Conservation (phyloP, 2,888 invertebrate genomes). For the Leptinotarsa tumamoca region DNA sequence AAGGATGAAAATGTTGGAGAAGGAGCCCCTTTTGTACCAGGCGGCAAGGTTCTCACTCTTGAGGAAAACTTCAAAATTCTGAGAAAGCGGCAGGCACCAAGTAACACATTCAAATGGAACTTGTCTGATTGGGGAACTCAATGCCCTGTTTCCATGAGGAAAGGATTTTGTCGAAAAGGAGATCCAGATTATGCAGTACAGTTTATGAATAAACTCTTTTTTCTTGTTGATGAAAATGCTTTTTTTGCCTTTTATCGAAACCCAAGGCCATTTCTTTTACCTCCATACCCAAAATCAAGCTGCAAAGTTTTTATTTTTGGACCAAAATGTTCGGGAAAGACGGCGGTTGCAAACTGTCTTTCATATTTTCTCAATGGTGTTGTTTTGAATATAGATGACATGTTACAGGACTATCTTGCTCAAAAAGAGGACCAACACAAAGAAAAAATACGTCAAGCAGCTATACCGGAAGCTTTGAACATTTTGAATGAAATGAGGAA, state of each 20-base stretch:
- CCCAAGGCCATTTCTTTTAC: constrained; percentile 72
- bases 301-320: constrained; percentile 74
- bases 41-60: constrained; percentile 46
- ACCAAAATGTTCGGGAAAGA: constrained; percentile 72
- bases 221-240: constrained; percentile 70
- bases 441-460: constrained; percentile 64
- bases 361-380: constrained; percentile 69
- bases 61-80: constrained; percentile 62
- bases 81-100: constrained; percentile 55
- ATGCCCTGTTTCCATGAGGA: constrained; percentile 75
- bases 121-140: constrained; percentile 71
- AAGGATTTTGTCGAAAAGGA: constrained; percentile 69
- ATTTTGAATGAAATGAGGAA: constrained; percentile 55
- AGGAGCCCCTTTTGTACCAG: constrained; percentile 33
- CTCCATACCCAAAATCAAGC: constrained; percentile 71
- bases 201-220: constrained; percentile 74
- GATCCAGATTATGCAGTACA: constrained; percentile 70
- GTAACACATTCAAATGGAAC: constrained; percentile 64
- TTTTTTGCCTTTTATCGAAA: constrained; percentile 71
- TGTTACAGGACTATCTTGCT: constrained; percentile 51
- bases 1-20: constrained; percentile 49
- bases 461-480: constrained; percentile 53
- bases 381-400: constrained; percentile 65
- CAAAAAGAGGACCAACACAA: constrained; percentile 52
- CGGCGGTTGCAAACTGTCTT: constrained; percentile 70